Conservation (phyloP, 2,113 vertebrate genomes). For the Mixornis gularis region DNA sequence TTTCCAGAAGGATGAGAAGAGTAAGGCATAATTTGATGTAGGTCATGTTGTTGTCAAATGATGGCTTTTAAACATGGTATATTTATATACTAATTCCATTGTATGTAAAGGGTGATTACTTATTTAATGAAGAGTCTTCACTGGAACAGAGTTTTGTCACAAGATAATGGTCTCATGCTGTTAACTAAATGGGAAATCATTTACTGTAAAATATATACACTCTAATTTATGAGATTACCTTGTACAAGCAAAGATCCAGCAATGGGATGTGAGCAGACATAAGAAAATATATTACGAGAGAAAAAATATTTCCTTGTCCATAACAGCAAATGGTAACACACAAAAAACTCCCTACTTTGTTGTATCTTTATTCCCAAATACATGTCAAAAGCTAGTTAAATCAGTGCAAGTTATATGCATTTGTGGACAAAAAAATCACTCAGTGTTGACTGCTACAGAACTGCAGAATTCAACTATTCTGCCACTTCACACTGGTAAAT, state of each 20-base stretch:
- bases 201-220: conserved; percentile 52
- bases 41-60: background rate
- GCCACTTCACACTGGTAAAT: background rate
- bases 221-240: conserved; percentile 21
- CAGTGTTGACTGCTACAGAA: background rate
- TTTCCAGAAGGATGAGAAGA: background rate
- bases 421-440: background rate
- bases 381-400: background rate
- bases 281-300: background rate
- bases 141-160: conserved; percentile 30
- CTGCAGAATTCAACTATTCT: background rate
- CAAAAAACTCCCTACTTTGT: rapidly evolving
- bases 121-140: conserved; percentile 56
- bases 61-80: background rate
- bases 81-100: conserved; percentile 54
- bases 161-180: conserved; percentile 62
- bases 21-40: background rate
- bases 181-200: conserved; percentile 61
- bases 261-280: background rate
- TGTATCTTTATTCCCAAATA: background rate
- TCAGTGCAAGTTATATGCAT: background rate
- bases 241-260: background rate
- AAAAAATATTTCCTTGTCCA: background rate
- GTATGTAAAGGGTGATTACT: conserved; percentile 59
- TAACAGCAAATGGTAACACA: background rate